phyloP scores from a whole-genome alignment of 2,797 vertebrate genomes.

The Chelonia mydas region DNA sequence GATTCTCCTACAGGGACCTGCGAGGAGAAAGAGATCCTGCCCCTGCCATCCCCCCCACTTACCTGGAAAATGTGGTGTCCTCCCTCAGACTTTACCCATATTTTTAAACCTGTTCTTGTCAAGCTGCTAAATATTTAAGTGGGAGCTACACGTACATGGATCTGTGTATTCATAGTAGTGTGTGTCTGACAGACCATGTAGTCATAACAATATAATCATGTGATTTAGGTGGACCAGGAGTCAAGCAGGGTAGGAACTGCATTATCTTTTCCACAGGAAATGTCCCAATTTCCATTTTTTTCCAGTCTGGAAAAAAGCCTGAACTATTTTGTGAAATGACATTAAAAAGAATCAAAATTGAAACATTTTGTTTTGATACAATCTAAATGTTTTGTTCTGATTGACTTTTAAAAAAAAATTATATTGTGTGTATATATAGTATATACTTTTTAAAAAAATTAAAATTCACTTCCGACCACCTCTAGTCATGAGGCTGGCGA shows the following conservation, averaged over 20 bases:
- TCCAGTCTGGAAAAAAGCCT: background rate
- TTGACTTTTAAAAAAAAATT: background rate
- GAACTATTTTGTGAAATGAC: background rate
- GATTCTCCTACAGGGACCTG: conserved; percentile 58
- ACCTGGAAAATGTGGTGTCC: conserved; percentile 65
- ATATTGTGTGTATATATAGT: background rate
- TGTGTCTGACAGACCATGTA: fast-evolving
- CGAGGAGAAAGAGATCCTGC: background rate
- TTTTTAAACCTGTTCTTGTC: conserved; percentile 67
- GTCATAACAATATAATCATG: background rate
- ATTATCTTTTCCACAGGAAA: background rate
- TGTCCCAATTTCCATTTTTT: background rate
- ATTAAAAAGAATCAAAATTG: background rate
- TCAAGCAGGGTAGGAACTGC: background rate
- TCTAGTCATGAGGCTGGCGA: conserved; percentile 41
- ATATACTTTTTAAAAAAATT: too few species aligned
- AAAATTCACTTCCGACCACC: background rate
- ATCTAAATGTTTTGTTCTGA: background rate
- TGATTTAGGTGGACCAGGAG: background rate
- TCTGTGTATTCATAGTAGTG: conserved; percentile 52
- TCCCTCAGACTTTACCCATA: conserved; percentile 49
- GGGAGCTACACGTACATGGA: conserved; percentile 8
- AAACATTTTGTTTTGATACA: background rate
- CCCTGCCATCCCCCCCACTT: conserved; percentile 56
- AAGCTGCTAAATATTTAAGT: conserved; percentile 40